These are phyloP conservation scores for Netta rufina DNA, from an alignment of 2,797 vertebrate species.

Conservation along the genomic window DNA sequence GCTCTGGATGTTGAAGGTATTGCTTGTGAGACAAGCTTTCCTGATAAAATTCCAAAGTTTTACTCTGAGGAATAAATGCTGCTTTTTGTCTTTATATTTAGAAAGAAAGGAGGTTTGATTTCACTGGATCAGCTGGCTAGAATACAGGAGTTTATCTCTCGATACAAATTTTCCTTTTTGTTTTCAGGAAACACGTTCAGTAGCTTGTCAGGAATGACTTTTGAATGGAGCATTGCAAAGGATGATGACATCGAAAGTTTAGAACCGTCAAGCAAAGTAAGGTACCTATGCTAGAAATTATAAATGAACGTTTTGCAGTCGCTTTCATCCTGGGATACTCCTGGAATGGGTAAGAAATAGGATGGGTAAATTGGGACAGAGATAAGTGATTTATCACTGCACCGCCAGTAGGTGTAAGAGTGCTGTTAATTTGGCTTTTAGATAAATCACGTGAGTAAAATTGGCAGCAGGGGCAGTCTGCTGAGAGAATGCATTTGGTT, in stretches of 20 bases:
- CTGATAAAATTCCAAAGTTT: background rate
- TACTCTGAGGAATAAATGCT: background rate
- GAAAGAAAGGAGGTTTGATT: background rate
- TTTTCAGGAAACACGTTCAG: slow-evolving; percentile 79
- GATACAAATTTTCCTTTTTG: background rate
- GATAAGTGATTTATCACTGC: background rate
- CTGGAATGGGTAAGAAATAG: background rate
- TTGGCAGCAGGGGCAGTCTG: background rate
- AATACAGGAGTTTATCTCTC: background rate
- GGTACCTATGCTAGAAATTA: slow-evolving; percentile 31
- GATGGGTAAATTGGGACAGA: background rate
- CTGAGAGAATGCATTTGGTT: background rate
- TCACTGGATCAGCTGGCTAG: background rate
- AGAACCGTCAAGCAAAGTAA: slow-evolving; percentile 69
- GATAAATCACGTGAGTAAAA: background rate
- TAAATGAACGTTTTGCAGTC: too few species aligned
- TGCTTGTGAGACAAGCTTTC: background rate
- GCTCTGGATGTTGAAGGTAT: slow-evolving; percentile 78
- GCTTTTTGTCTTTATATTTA: background rate
- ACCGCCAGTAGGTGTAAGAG: background rate
- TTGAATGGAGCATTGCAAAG: slow-evolving; percentile 73
- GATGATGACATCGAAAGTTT: slow-evolving; percentile 56
- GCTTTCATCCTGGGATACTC: background rate
- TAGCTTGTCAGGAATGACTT: slow-evolving; percentile 76
- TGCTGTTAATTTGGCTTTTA: background rate